These are phyloP conservation scores for Pseudochirops cupreus DNA, from an alignment of 2,797 vertebrate genomes.

Conservation along the genomic window DNA sequence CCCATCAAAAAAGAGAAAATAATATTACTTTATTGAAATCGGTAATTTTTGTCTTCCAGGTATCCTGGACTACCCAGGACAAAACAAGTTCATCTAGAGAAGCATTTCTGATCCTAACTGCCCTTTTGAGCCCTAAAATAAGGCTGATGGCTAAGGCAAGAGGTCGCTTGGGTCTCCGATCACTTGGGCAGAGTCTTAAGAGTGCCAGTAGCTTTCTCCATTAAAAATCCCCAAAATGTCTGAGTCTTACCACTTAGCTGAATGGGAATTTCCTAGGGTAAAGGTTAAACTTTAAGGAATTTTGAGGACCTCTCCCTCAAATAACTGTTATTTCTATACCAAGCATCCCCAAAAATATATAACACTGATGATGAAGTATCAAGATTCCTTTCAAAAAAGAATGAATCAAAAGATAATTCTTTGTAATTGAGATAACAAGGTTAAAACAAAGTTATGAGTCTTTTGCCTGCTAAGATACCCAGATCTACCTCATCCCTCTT, in stretches of 20 bases:
- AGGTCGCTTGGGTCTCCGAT: neutral
- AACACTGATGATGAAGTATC: neutral
- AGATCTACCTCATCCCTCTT: neutral
- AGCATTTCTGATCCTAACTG: constrained; percentile 30
- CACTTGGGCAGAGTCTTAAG: neutral
- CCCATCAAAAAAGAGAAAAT: neutral
- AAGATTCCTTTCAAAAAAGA: constrained; percentile 4
- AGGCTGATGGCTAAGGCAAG: neutral
- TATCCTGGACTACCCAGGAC: neutral
- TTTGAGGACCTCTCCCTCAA: neutral
- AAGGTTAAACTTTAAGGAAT: constrained; percentile 21
- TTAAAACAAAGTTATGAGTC: neutral
- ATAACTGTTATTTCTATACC: neutral
- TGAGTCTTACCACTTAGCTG: constrained; percentile 1
- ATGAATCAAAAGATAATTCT: neutral
- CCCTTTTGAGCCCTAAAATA: constrained; percentile 10
- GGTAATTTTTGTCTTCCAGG: neutral
- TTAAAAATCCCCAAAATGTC: constrained; percentile 12
- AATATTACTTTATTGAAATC: neutral
- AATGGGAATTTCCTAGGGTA: constrained; percentile 21
- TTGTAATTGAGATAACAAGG: constrained; percentile 3
- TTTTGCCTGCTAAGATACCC: neutral
- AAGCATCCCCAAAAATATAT: constrained; percentile 27
- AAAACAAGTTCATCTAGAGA: neutral
- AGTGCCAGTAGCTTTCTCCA: constrained; percentile 16